phyloP scores from a whole-genome alignment of 2,888 invertebrate genomes.

The Lasioglossum oenotherae region DNA sequence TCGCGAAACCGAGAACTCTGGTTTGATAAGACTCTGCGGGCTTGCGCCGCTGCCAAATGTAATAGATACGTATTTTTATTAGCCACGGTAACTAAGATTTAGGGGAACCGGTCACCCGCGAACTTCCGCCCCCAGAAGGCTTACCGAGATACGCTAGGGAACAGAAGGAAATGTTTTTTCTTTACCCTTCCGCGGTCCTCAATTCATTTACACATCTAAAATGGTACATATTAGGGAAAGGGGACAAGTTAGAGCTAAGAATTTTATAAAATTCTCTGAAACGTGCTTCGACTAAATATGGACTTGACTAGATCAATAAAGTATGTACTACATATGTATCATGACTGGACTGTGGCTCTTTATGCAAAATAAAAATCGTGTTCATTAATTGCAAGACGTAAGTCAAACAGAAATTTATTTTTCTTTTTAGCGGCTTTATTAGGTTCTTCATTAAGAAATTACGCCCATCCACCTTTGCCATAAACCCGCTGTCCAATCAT shows the following conservation, averaged over 20 bases:
- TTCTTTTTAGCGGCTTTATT: too few species aligned
- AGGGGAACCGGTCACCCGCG: background rate
- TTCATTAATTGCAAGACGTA: too few species aligned
- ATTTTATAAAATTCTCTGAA: background rate
- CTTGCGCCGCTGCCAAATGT: constrained; percentile 2
- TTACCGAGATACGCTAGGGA: background rate
- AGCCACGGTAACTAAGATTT: background rate
- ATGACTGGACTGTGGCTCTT: too few species aligned
- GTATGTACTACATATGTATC: too few species aligned
- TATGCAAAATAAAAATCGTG: too few species aligned
- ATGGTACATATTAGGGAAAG: background rate
- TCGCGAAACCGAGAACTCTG: background rate
- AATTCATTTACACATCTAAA: background rate
- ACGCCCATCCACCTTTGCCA: too few species aligned
- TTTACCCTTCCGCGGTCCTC: background rate
- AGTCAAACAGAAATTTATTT: too few species aligned
- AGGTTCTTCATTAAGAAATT: too few species aligned
- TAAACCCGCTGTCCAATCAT: too few species aligned
- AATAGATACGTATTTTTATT: background rate
- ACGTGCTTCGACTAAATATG: background rate
- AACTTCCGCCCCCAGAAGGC: background rate
- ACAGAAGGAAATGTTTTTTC: background rate
- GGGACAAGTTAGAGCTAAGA: background rate
- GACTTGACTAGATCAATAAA: too few species aligned
- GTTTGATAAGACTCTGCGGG: constrained; percentile 3